Percentiles rank a stretch among this genome's conserved stretches.
Conservation (phyloP, 64 coral and sea anemone genomes). For the Acropora yongei region DNA sequence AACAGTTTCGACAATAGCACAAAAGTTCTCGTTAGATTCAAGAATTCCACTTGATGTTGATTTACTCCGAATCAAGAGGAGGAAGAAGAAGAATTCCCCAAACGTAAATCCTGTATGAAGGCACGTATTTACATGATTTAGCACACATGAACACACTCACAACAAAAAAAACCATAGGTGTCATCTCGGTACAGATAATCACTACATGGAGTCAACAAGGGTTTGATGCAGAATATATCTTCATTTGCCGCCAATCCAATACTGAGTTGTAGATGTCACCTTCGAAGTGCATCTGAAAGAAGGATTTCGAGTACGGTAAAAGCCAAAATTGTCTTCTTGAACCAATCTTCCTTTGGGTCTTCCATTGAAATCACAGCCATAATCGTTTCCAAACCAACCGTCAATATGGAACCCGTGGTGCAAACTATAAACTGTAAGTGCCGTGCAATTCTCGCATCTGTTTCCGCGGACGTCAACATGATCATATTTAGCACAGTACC, state of each 20-base stretch:
- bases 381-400: not conserved
- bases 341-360: not conserved
- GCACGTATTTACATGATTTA: too few species aligned
- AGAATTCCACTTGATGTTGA: too few species aligned
- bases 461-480: conserved; percentile 14
- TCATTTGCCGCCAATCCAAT: not conserved
- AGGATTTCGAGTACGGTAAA: not conserved
- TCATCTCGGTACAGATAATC: too few species aligned
- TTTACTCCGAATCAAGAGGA: too few species aligned
- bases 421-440: not conserved
- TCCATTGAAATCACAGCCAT: not conserved
- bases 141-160: too few species aligned
- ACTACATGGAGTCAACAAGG: too few species aligned
- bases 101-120: too few species aligned
- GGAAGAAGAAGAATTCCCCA: too few species aligned
- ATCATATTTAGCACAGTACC: not conserved
- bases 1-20: too few species aligned
- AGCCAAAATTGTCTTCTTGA: conserved; percentile 12
- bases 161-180: too few species aligned
- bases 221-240: too few species aligned
- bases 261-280: not conserved
- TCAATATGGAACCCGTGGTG: not conserved
- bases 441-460: not conserved
- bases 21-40: too few species aligned
- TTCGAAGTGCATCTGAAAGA: not conserved